Evolutionary conservation across 2,113 vertebrate genomes (phyloP).

Genomic region (Lycocorax pyrrhopterus): DNA sequence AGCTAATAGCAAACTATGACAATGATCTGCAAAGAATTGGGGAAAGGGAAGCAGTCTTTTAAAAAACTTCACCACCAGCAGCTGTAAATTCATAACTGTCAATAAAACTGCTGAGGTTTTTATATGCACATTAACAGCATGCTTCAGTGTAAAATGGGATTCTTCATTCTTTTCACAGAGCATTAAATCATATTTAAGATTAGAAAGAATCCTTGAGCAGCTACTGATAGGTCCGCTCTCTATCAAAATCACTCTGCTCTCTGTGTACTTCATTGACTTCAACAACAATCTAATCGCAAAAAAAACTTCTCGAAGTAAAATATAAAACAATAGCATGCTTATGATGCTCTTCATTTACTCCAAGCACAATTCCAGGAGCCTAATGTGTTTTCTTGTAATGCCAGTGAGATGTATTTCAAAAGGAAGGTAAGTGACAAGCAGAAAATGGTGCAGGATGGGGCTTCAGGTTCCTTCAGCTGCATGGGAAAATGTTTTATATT

Average conservation of each 20-base stretch:
- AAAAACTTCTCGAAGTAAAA: not conserved
- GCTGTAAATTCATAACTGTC: conserved; percentile 53
- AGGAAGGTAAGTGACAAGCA: not conserved
- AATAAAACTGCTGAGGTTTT: conserved; percentile 49
- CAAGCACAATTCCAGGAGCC: not conserved
- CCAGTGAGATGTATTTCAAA: not conserved
- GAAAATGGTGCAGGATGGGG: not conserved
- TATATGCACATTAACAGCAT: conserved; percentile 33
- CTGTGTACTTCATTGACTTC: not conserved
- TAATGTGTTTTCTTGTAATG: not conserved
- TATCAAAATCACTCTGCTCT: not conserved
- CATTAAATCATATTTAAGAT: conserved; percentile 44
- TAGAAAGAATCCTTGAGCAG: not conserved
- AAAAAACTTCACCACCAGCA: not conserved
- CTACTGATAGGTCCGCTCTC: not conserved
- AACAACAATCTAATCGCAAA: not conserved
- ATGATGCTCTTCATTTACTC: not conserved
- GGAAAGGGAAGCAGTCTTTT: not conserved
- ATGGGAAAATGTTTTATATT: not conserved
- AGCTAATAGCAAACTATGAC: not conserved
- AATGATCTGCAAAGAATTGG: not conserved
- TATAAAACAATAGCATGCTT: not conserved
- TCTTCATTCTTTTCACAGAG: conserved; percentile 50
- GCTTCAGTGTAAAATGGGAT: conserved; percentile 53
- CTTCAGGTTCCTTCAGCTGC: not conserved